Evolutionary conservation across 2,888 invertebrate species (phyloP), one percentile per base, ranked within the genome.

Genomic region (Panzeria rudis): DNA sequence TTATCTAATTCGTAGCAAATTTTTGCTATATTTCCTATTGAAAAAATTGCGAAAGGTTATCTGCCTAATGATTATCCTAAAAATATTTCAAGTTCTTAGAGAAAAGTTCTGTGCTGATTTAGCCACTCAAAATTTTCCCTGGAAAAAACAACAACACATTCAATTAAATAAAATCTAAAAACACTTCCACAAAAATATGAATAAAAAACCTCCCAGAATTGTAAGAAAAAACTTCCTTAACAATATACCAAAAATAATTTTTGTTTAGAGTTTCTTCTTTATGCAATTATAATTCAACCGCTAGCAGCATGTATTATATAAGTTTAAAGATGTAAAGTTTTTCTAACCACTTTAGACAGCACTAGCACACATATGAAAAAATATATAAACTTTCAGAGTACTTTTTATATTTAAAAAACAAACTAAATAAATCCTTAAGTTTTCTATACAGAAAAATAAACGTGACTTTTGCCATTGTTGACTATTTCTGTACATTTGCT

Each of bases 391-490:
- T 71, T 44, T 15, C 20, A 38, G 2, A 78, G 50, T 23, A 61
- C 15, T 69, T 62, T 29, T 52, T 59, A 41, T 54, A 35, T 35
- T 8, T 41, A 11, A 9, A 41, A 66, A 11, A 38, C 32, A 35
- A 72, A 72, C 47, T 35, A 75, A 75, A 71, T 52, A 83, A 83
- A 77, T 66, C 64, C 76, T 83, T 71, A 38, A 76, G 64, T 35
- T 64, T 64, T 76, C 64, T 64, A 56, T 64, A 20, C 15, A 47
- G 38, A 59, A 72, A 76, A 71, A 44, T 71, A 84, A 77, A 85
- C 85, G 85, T 85, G 85, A 85, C 85, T 85, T 82, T 85, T 85
- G 29, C 52, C 29, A 59, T 81, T 72, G 78, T 82, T 85, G 56
- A 64, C 47, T 47, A 50, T 69, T 61, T 71, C 44, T 52, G 11